Evolutionary conservation across 2,888 invertebrate genomes (phyloP).

Genomic region (Athalia cordata): DNA sequence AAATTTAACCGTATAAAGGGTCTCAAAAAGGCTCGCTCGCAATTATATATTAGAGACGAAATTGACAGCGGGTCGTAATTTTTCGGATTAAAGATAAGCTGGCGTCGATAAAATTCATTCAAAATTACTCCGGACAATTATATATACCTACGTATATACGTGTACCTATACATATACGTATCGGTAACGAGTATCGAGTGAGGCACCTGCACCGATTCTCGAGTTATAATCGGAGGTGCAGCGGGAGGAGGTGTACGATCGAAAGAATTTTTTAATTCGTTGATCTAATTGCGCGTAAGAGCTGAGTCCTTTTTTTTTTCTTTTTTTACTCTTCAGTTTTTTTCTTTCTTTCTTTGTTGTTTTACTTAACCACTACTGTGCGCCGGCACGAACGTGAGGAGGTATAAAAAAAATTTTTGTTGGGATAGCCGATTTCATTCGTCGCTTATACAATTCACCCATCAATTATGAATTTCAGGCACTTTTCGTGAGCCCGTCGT

Average conservation of each 20-base stretch:
- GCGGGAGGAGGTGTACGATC: background rate
- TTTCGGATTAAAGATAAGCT: slow-evolving; percentile 11
- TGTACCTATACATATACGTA: background rate
- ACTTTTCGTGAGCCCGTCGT: slow-evolving; percentile 13
- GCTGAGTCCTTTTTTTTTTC: background rate
- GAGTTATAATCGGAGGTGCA: slow-evolving; percentile 3
- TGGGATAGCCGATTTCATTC: background rate
- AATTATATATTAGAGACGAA: background rate
- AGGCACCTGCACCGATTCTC: slow-evolving; percentile 18
- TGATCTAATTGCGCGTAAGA: slow-evolving; percentile 30
- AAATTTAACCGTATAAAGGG: background rate
- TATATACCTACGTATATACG: background rate
- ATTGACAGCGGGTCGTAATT: background rate
- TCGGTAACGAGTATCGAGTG: background rate
- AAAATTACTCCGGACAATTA: slow-evolving; percentile 6
- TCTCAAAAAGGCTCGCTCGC: background rate
- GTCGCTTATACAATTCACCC: slow-evolving; percentile 7
- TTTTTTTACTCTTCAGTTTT: background rate
- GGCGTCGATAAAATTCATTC: slow-evolving; percentile 10
- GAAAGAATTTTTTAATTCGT: slow-evolving; percentile 36
- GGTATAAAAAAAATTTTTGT: background rate
- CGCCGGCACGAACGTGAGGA: background rate
- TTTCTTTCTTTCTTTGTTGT: background rate
- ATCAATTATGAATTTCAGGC: slow-evolving; percentile 42
- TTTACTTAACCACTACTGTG: slow-evolving; percentile 4